Evolutionary conservation across 1,140 invertebrate genomes (phyloP).

Genomic region (Zaprionus ornatus): DNA sequence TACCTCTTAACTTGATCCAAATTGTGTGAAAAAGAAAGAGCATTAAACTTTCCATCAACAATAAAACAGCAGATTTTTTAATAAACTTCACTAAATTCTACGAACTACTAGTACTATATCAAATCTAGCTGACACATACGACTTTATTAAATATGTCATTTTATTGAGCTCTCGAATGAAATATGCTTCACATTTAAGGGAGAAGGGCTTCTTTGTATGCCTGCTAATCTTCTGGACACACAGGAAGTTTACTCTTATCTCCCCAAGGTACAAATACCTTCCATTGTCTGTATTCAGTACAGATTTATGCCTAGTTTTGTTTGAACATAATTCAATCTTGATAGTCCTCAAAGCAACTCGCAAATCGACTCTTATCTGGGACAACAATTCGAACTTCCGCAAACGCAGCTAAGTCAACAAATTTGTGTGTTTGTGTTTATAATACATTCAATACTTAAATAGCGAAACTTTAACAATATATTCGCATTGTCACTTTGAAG

Average conservation of each 20-base stretch:
- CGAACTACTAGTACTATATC: not conserved
- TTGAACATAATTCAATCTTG: slow-evolving; percentile 52
- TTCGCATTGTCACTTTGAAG: slow-evolving; percentile 6
- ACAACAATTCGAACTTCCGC: slow-evolving; percentile 20
- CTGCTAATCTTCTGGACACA: slow-evolving; percentile 1
- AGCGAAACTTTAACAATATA: slow-evolving; percentile 9
- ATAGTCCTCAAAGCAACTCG: slow-evolving; percentile 35
- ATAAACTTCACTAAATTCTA: not conserved
- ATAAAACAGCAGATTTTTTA: not conserved
- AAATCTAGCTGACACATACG: not conserved
- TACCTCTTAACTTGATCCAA: too few relatives aligned
- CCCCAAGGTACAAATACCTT: slow-evolving; percentile 15
- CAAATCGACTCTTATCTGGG: slow-evolving; percentile 46
- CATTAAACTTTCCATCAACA: not conserved
- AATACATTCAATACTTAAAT: slow-evolving; percentile 41
- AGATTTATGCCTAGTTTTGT: slow-evolving; percentile 37
- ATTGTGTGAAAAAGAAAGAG: too few relatives aligned
- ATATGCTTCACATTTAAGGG: not conserved
- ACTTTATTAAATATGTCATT: not conserved
- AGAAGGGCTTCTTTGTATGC: slow-evolving; percentile 6
- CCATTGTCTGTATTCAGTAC: slow-evolving; percentile 43
- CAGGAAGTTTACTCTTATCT: slow-evolving; percentile 53
- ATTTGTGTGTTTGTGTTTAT: slow-evolving; percentile 21
- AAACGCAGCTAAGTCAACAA: slow-evolving; percentile 62
- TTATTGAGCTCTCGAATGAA: too few relatives aligned